Evolutionary conservation across 2,797 vertebrate species (phyloP).

Genomic region (Pantherophis alleghaniensis): DNA sequence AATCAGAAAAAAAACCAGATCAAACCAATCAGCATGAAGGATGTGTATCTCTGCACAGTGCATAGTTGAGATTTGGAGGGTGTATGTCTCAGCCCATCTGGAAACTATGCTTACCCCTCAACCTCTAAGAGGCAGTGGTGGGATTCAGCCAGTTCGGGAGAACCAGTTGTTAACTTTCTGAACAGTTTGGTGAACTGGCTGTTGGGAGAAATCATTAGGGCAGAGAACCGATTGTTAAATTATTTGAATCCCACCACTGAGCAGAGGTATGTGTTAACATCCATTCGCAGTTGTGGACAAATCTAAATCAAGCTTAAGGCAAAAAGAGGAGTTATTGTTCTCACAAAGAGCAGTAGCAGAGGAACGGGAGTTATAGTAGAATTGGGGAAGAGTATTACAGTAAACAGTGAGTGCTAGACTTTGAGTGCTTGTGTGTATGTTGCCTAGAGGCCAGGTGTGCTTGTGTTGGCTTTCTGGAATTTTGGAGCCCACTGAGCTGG

Average conservation of each 20-base stretch:
- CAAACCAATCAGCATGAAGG: background rate
- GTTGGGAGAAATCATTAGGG: too few species aligned
- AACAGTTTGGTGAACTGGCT: too few species aligned
- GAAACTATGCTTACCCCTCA: background rate
- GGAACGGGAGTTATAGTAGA: background rate
- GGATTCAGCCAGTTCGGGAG: too few species aligned
- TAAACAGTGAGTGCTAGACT: background rate
- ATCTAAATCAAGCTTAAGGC: background rate
- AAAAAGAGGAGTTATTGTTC: background rate
- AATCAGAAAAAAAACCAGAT: background rate
- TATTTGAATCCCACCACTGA: background rate
- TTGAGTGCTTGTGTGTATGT: background rate
- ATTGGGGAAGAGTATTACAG: background rate
- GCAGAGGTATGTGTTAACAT: background rate
- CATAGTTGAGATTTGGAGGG: background rate
- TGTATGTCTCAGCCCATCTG: background rate
- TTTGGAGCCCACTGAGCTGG: background rate
- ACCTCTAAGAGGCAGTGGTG: background rate
- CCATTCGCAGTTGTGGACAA: background rate
- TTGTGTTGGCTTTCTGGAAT: background rate
- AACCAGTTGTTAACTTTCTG: too few species aligned
- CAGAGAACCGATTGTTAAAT: too few species aligned
- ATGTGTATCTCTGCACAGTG: background rate
- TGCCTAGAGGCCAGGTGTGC: background rate
- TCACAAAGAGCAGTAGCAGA: background rate